Evolutionary conservation across 1,140 invertebrate species (phyloP).

Genomic region (Pseudomyrmex flavicornis): DNA sequence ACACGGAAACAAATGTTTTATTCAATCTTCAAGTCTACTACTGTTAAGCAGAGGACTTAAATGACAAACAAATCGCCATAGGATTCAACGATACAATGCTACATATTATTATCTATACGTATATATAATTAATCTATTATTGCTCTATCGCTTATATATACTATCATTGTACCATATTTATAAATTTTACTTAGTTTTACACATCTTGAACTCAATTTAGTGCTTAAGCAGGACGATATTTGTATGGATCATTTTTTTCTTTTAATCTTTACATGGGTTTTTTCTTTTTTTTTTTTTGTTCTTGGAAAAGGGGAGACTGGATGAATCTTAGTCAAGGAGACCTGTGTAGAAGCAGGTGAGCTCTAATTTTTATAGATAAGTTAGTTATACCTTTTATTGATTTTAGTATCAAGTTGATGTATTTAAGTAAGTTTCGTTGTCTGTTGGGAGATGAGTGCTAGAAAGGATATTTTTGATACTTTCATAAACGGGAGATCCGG

Average conservation of each 20-base stretch:
- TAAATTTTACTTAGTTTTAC: slow-evolving; percentile 83
- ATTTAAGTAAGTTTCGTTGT: slow-evolving; percentile 81
- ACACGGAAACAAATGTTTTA: slow-evolving; percentile 75
- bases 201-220: slow-evolving; percentile 79
- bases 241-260: slow-evolving; percentile 60
- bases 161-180: slow-evolving; percentile 82
- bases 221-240: slow-evolving; percentile 70
- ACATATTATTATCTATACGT: slow-evolving; percentile 80
- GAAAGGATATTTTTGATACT: slow-evolving; percentile 87
- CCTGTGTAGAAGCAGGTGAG: slow-evolving; percentile 68
- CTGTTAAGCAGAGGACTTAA: slow-evolving; percentile 76
- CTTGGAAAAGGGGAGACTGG: slow-evolving; percentile 70
- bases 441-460: slow-evolving; percentile 82
- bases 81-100: slow-evolving; percentile 82
- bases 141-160: slow-evolving; percentile 82
- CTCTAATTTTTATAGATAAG: slow-evolving; percentile 69
- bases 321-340: slow-evolving; percentile 70
- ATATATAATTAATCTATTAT: slow-evolving; percentile 82
- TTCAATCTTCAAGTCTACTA: slow-evolving; percentile 73
- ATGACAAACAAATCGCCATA: slow-evolving; percentile 78
- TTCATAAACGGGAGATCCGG: slow-evolving; percentile 84
- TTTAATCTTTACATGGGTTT: slow-evolving; percentile 58
- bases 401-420: slow-evolving; percentile 79
- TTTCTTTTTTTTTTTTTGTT: slow-evolving; percentile 67
- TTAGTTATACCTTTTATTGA: slow-evolving; percentile 79